These are phyloP conservation scores for Gymnarchus niloticus DNA, from an alignment of 2,113 vertebrate species.

Conservation along the genomic window DNA sequence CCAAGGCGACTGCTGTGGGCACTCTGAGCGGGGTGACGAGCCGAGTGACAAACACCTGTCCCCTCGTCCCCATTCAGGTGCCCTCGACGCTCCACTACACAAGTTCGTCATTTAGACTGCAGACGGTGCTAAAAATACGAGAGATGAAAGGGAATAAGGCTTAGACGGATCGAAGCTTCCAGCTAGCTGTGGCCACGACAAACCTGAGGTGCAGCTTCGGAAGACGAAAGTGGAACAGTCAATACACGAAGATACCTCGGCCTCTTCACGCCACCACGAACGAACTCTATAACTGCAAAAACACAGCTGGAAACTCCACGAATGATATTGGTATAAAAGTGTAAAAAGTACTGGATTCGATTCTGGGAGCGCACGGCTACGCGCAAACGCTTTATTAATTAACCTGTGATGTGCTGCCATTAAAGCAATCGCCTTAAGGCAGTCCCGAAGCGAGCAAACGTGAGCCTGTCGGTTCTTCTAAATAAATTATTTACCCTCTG, in stretches of 20 bases:
- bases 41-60: too few relatives aligned
- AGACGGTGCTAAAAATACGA: conserved; percentile 21
- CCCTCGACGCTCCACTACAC: too few relatives aligned
- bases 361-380: background rate
- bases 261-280: background rate
- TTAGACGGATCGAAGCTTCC: background rate
- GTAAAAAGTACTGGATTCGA: background rate
- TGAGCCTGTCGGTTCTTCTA: background rate
- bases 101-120: background rate
- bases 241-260: background rate
- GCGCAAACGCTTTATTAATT: background rate
- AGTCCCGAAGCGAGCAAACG: background rate
- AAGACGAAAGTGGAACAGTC: background rate
- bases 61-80: too few relatives aligned
- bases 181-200: background rate
- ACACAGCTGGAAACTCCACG: background rate
- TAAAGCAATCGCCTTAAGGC: background rate
- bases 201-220: background rate
- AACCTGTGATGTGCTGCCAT: background rate
- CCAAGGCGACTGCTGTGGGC: too few relatives aligned
- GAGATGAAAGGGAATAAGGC: conserved; percentile 5
- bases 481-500: background rate
- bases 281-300: background rate
- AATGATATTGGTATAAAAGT: background rate
- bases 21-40: too few relatives aligned